Conservation (phyloP, 2,113 vertebrate genomes). For the Stictonetta naevosa region DNA sequence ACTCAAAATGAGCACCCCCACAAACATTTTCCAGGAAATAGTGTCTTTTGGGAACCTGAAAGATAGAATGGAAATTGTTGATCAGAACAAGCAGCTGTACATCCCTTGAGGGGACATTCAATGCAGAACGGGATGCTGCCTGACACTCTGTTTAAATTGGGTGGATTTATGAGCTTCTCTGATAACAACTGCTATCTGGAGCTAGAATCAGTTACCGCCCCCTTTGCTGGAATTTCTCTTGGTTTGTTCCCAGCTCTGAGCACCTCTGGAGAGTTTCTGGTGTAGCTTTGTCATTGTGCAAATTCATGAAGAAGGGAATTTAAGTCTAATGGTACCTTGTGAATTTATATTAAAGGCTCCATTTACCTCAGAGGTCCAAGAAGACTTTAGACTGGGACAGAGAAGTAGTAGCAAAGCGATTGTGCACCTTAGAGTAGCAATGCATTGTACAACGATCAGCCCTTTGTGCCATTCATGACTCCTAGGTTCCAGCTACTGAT, state of each 20-base stretch:
- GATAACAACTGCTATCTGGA: conserved; percentile 62
- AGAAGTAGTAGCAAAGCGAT: not conserved
- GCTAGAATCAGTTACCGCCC: not conserved
- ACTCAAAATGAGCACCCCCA: not conserved
- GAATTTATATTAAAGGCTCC: not conserved
- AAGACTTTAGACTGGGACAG: not conserved
- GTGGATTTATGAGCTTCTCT: conserved; percentile 68
- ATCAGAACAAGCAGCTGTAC: conserved; percentile 35
- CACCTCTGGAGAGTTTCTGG: not conserved
- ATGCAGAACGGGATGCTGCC: conserved; percentile 37
- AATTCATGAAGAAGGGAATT: not conserved
- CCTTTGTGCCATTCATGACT: not conserved
- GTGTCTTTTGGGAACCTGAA: conserved; percentile 22
- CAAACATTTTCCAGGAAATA: not conserved
- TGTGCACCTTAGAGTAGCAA: not conserved
- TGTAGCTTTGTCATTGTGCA: not conserved
- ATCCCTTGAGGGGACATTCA: conserved; percentile 22
- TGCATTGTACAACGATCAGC: not conserved
- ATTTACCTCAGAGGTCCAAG: not conserved
- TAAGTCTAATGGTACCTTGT: not conserved
- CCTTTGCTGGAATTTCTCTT: conserved; percentile 47
- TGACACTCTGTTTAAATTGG: conserved; percentile 66
- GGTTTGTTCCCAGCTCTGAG: conserved; percentile 44
- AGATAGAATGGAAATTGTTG: conserved; percentile 9
- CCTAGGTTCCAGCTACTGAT: not conserved